Evolutionary conservation across 2,113 vertebrate genomes (phyloP).

Genomic region (Ciconia stormi): DNA sequence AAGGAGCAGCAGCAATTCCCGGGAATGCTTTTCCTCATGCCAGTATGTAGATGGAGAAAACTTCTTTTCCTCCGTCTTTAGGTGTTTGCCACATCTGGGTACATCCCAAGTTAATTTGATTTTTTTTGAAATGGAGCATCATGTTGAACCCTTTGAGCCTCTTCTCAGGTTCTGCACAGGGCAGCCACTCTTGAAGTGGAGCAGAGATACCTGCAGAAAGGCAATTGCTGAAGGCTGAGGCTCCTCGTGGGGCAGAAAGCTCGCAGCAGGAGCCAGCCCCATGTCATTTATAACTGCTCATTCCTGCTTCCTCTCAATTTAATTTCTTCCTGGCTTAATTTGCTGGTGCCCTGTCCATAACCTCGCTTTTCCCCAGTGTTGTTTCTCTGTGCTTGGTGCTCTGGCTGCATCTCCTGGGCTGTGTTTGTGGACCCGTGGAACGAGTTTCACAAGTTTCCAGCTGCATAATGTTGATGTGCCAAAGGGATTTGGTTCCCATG

Average conservation of each 20-base stretch:
- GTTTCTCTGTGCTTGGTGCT: neutral
- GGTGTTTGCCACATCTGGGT: neutral
- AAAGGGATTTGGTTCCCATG: conserved; percentile 10
- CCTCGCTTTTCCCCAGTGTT: neutral
- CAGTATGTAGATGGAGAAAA: neutral
- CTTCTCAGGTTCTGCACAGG: neutral
- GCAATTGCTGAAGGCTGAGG: neutral
- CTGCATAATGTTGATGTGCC: neutral
- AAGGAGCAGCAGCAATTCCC: neutral
- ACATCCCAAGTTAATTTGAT: neutral
- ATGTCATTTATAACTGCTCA: neutral
- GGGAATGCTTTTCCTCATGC: neutral
- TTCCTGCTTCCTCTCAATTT: conserved; percentile 23
- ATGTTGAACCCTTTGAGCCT: neutral
- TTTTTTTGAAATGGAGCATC: neutral
- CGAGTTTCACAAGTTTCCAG: neutral
- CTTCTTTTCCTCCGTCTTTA: neutral
- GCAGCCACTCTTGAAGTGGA: accelerated
- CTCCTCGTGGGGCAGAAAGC: neutral
- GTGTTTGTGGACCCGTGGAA: neutral
- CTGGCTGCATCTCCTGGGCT: neutral
- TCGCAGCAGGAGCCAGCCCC: neutral
- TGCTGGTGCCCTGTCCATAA: neutral
- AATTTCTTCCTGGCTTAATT: conserved; percentile 48
- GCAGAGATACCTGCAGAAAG: neutral